These are phyloP conservation scores for Spinibarbus caldwelli DNA, from an alignment of 2,797 vertebrate genomes.

Conservation along the genomic window DNA sequence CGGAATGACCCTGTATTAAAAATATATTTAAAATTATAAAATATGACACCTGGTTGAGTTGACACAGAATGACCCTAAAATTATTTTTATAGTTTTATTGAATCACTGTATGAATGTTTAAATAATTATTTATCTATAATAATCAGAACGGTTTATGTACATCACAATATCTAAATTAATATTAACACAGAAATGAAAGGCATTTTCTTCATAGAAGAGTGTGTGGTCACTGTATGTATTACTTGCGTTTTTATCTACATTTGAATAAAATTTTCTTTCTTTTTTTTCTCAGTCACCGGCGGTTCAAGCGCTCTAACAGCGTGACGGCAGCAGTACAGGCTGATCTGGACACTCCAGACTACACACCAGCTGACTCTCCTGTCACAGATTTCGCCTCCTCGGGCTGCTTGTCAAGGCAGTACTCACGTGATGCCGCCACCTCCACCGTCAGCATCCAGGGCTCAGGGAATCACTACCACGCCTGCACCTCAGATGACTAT, in stretches of 20 bases:
- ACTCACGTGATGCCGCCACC: constrained; percentile 89
- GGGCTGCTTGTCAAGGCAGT: constrained; percentile 83
- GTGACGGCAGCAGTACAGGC: constrained; percentile 97
- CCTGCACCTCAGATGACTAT: constrained; percentile 86
- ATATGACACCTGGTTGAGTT: too few relatives aligned
- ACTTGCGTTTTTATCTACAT: background rate
- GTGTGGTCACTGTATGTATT: background rate
- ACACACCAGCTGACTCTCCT: constrained; percentile 79
- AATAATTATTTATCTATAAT: background rate
- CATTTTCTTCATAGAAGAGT: background rate
- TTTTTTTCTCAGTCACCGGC: constrained; percentile 83
- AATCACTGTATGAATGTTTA: too few relatives aligned
- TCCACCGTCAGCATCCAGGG: constrained; percentile 91
- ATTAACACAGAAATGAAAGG: too few relatives aligned
- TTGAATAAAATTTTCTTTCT: background rate
- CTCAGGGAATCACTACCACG: constrained; percentile 90
- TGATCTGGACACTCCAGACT: constrained; percentile 88
- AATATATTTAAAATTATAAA: background rate
- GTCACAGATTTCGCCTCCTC: constrained; percentile 76
- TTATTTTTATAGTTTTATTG: background rate
- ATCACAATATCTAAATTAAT: background rate
- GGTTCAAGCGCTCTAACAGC: constrained; percentile 95
- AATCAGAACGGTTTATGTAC: background rate
- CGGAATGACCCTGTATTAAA: too few relatives aligned
- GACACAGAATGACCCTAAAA: too few relatives aligned